phyloP scores from a whole-genome alignment of 2,888 invertebrate genomes.

The Cremastobaeus sp. region DNA sequence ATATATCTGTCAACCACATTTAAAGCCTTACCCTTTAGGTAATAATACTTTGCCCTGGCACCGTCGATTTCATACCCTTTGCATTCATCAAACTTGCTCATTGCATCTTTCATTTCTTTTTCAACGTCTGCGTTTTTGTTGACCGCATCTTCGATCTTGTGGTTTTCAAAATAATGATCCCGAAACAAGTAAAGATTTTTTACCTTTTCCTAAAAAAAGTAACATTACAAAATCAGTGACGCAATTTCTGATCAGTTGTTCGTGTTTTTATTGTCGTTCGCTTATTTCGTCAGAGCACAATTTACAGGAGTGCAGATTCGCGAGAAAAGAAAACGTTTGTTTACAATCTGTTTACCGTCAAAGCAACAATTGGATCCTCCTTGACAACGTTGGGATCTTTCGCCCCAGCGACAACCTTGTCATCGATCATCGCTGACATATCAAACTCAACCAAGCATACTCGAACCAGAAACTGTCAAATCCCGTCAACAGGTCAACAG shows the following conservation, averaged over 20 bases:
- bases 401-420: slow-evolving; percentile 76
- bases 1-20: slow-evolving; percentile 86
- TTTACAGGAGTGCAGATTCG: too few species aligned
- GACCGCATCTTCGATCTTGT: slow-evolving; percentile 84
- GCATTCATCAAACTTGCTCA: slow-evolving; percentile 83
- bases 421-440: slow-evolving; percentile 76
- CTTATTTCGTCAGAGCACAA: too few species aligned
- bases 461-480: too few species aligned
- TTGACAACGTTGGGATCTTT: slow-evolving; percentile 72
- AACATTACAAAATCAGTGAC: slow-evolving; percentile 71
- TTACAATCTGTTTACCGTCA: slow-evolving; percentile 69
- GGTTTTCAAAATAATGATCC: slow-evolving; percentile 88
- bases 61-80: slow-evolving; percentile 81
- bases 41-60: slow-evolving; percentile 82
- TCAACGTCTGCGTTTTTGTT: slow-evolving; percentile 84
- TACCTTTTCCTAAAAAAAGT: slow-evolving; percentile 82
- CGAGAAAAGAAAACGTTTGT: too few species aligned
- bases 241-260: too few species aligned
- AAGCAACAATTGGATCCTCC: slow-evolving; percentile 76
- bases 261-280: too few species aligned
- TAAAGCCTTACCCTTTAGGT: slow-evolving; percentile 86
- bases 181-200: slow-evolving; percentile 84
- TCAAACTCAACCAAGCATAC: slow-evolving; percentile 12
- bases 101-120: slow-evolving; percentile 81
- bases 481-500: too few species aligned